phyloP scores from a whole-genome alignment of 2,888 invertebrate genomes.

The Leptopilina drosophilae region DNA sequence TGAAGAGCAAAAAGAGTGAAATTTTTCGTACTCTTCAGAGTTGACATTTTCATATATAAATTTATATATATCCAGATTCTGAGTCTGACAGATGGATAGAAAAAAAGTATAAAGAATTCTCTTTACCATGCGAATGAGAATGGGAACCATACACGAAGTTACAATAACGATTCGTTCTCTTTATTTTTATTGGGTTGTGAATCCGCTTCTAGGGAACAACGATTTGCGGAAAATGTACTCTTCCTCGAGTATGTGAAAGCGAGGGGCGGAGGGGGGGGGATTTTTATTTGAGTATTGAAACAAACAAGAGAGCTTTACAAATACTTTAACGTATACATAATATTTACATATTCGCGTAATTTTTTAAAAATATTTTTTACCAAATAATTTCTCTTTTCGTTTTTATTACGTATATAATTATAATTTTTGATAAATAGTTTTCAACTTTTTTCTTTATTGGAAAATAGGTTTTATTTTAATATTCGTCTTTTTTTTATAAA shows the following conservation, averaged over 20 bases:
- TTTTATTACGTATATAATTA: no score
- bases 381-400: no score
- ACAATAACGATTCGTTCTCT: conserved; percentile 32
- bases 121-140: not conserved
- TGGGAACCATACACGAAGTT: conserved; percentile 16
- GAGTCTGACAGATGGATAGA: not conserved
- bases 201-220: conserved; percentile 10
- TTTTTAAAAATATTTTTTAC: not conserved
- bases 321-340: not conserved
- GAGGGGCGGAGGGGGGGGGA: not conserved
- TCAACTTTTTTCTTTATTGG: no score
- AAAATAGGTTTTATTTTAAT: no score
- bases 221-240: conserved; percentile 28
- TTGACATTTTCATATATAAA: conserved; percentile 12
- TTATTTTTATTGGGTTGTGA: conserved; percentile 26
- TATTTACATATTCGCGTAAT: not conserved
- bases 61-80: conserved; percentile 8
- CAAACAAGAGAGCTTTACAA: conserved; percentile 1
- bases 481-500: no score
- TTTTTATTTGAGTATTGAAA: not conserved
- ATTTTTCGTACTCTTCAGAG: not conserved
- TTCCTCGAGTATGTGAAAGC: not conserved
- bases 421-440: no score
- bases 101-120: conserved; percentile 8
- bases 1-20: not conserved